Evolutionary conservation across 1,140 invertebrate species (phyloP), one percentile per base, ranked within the genome.

Genomic region (Globodera rostochiensis): DNA sequence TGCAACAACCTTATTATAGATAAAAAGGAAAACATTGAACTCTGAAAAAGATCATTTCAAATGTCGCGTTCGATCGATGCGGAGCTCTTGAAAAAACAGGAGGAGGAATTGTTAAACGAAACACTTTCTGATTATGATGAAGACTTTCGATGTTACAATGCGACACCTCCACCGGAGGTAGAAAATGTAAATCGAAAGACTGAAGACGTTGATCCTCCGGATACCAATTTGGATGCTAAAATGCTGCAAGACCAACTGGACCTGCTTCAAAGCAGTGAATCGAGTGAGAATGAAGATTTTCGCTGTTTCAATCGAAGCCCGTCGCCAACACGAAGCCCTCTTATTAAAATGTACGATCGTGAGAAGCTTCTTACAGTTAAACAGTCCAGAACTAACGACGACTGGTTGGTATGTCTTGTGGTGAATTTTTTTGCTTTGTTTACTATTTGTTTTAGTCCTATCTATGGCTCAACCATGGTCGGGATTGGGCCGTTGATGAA

Each of bases 381-480:
- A 5, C 6, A 9, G 1, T 70, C 64, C 25, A 64, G 45, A 15
- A 78, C 53, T 70, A 60, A 15, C 4, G 77, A 78, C 50, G 36
- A 78, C 53, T 78, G 77, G 77, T 45, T 69, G 60, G 77, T 78
- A 36, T 77, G 50, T 53, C 64, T 36, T 4, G 50, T 25, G 15
- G 21, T 53, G 11, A 50, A 9, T 21, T 3, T 71, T 70, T 47
- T 6, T 78, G 57, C 19, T 15, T 78, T n/a, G 3, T 13, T 46
- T 25, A 45, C 3, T 69, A 9, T 69, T 78, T 53, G n/a, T 36
- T 70, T 66, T 47, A 78, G 77, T 66, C 77, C 15, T 78, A 64
- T n/a, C 77, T 78, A 7, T 70, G 60, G 64, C 49, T 70, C 15
- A 64, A 78, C 70, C 77, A 78, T 78, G 77, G 77, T 0, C 15